These are phyloP conservation scores for Callaeas wilsoni DNA, from an alignment of 2,113 vertebrate species.

Conservation along the genomic window DNA sequence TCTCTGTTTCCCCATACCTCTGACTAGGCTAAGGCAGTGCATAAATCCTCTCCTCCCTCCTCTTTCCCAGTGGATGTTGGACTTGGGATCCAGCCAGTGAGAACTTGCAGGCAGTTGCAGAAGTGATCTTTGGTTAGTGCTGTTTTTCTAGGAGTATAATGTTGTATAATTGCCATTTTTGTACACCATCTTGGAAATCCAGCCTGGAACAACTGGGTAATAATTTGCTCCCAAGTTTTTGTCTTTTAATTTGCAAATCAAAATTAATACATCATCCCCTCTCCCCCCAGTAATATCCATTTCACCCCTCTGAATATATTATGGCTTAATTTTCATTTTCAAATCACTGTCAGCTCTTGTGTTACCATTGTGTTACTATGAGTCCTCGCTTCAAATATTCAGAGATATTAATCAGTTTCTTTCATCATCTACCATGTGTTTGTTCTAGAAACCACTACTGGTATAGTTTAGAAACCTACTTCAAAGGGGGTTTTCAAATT, in stretches of 20 bases:
- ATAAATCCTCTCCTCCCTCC: neutral
- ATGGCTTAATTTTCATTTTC: slow-evolving; percentile 4
- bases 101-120: neutral
- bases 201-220: neutral
- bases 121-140: neutral
- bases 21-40: neutral
- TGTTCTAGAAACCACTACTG: neutral
- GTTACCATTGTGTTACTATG: too few relatives aligned
- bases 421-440: neutral
- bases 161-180: neutral
- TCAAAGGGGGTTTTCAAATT: neutral
- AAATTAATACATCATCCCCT: neutral
- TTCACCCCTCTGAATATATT: neutral
- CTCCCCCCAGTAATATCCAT: neutral
- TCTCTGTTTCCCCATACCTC: neutral
- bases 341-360: slow-evolving; percentile 2
- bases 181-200: neutral
- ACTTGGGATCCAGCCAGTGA: neutral
- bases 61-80: neutral
- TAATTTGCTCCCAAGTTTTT: neutral
- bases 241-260: neutral
- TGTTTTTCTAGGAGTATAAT: neutral
- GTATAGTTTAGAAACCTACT: neutral
- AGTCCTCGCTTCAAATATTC: slow-evolving; percentile 6
- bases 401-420: slow-evolving; percentile 9